phyloP scores from a whole-genome alignment of 2,797 vertebrate genomes.

The Toxotes lorentzi region DNA sequence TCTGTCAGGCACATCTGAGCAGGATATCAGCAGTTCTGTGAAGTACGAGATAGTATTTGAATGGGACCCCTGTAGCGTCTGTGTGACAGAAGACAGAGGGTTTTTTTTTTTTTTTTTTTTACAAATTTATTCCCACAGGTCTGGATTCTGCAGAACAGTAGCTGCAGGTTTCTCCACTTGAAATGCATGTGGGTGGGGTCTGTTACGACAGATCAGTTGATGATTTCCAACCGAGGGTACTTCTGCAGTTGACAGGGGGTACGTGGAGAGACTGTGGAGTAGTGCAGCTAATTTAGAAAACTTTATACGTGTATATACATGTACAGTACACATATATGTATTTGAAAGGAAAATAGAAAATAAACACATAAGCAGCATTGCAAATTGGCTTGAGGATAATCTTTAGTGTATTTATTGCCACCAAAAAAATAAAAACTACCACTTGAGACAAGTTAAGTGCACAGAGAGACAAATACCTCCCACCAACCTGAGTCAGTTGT shows the following conservation, averaged over 20 bases:
- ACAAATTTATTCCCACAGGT: slow-evolving; percentile 10
- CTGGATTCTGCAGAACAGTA: slow-evolving; percentile 14
- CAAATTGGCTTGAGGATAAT: too few relatives aligned
- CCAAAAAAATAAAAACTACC: neutral
- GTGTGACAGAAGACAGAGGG: slow-evolving; percentile 5
- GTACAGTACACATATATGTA: neutral
- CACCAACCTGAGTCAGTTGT: neutral
- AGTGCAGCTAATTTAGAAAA: neutral
- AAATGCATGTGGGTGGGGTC: slow-evolving; percentile 5
- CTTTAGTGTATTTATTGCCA: neutral
- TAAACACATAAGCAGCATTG: too few relatives aligned
- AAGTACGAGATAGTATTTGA: slow-evolving; percentile 37
- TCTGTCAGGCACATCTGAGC: slow-evolving; percentile 9
- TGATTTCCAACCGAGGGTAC: neutral
- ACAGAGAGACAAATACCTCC: neutral
- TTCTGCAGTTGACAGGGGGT: neutral
- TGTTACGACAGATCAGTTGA: neutral
- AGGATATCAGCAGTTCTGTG: slow-evolving; percentile 28
- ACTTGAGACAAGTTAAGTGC: neutral
- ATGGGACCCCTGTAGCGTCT: slow-evolving; percentile 54
- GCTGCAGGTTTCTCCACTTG: slow-evolving; percentile 11
- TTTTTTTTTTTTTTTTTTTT: neutral
- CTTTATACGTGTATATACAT: neutral
- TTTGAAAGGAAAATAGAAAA: too few relatives aligned
- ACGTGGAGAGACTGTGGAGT: neutral